These are phyloP conservation scores for Chondrosia reniformis DNA, from an alignment of 37 sponge, comb jelly and placozoan genomes.

Conservation along the genomic window DNA sequence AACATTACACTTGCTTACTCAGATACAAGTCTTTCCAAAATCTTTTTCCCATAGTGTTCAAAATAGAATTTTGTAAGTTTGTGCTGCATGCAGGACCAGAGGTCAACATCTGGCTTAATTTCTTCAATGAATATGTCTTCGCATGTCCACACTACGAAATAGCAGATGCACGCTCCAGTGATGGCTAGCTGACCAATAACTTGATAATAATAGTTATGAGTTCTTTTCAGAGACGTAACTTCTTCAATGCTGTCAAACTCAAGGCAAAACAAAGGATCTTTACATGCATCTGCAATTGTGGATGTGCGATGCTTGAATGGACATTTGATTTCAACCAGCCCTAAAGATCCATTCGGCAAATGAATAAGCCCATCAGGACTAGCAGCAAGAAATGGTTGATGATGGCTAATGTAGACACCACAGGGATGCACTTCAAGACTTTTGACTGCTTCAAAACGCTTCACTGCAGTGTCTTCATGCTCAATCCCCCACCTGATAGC, in stretches of 20 bases:
- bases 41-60: not conserved
- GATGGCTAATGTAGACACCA: slow-evolving; percentile 9
- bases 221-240: not conserved
- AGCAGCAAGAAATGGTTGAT: not conserved
- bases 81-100: slow-evolving; percentile 3
- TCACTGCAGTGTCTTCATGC: not conserved
- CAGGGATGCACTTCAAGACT: slow-evolving; percentile 6
- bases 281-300: slow-evolving; percentile 17
- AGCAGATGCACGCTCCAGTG: not conserved
- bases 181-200: slow-evolving; percentile 14
- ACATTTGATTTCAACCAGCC: slow-evolving; percentile 16
- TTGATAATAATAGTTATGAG: slow-evolving; percentile 5
- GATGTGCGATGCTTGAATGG: slow-evolving; percentile 12
- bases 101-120: not conserved
- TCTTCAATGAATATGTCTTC: slow-evolving; percentile 10
- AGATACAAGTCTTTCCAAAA: not conserved
- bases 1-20: not conserved
- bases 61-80: not conserved
- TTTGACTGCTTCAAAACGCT: slow-evolving; percentile 15
- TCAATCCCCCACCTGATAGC: slow-evolving; percentile 1
- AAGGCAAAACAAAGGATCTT: slow-evolving; percentile 8
- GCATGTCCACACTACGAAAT: slow-evolving; percentile 11
- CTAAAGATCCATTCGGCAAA: not conserved
- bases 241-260: not conserved
- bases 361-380: slow-evolving; percentile 11